Percentiles rank a stretch among this genome's conserved stretches.
These are phyloP conservation scores for Cetoscarus ocellatus DNA, from an alignment of 2,797 vertebrate species.

Conservation along the genomic window DNA sequence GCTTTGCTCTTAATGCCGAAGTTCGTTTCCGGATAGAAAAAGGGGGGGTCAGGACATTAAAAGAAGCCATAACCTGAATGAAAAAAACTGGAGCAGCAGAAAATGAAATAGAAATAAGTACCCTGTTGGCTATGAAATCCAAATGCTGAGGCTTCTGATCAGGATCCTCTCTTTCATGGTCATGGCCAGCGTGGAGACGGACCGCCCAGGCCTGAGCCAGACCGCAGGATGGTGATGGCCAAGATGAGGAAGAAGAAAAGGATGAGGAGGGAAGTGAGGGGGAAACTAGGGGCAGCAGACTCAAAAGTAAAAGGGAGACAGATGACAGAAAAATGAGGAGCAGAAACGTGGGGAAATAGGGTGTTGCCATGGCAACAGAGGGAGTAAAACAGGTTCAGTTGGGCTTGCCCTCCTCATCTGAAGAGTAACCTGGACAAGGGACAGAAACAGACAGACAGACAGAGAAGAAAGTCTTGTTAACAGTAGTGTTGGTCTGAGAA, in stretches of 20 bases:
- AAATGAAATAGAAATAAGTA: slow-evolving; percentile 30
- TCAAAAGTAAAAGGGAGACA: slow-evolving; percentile 66
- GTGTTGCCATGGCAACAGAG: slow-evolving; percentile 76
- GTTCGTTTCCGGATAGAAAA: not conserved
- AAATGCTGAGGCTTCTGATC: slow-evolving; percentile 68
- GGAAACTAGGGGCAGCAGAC: slow-evolving; percentile 45
- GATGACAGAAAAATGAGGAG: slow-evolving; percentile 64
- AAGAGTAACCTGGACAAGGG: slow-evolving; percentile 63
- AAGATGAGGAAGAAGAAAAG: slow-evolving; percentile 33
- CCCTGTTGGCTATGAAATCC: slow-evolving; percentile 72
- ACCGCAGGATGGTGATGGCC: slow-evolving; percentile 56
- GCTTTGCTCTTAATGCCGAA: not conserved
- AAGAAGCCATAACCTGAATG: not conserved
- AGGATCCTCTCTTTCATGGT: slow-evolving; percentile 51
- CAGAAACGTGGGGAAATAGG: slow-evolving; percentile 64
- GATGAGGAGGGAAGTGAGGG: slow-evolving; percentile 24
- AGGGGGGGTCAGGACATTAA: too few species aligned
- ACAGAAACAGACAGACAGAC: slow-evolving; percentile 24
- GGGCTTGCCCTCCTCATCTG: slow-evolving; percentile 75
- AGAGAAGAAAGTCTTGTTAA: slow-evolving; percentile 25
- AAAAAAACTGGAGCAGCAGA: not conserved
- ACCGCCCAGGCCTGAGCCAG: slow-evolving; percentile 90
- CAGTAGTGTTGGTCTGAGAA: slow-evolving; percentile 27
- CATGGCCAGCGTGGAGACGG: slow-evolving; percentile 70
- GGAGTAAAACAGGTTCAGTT: slow-evolving; percentile 46